These are phyloP conservation scores for Cathartes aura DNA, from an alignment of 2,113 vertebrate genomes.

Conservation along the genomic window DNA sequence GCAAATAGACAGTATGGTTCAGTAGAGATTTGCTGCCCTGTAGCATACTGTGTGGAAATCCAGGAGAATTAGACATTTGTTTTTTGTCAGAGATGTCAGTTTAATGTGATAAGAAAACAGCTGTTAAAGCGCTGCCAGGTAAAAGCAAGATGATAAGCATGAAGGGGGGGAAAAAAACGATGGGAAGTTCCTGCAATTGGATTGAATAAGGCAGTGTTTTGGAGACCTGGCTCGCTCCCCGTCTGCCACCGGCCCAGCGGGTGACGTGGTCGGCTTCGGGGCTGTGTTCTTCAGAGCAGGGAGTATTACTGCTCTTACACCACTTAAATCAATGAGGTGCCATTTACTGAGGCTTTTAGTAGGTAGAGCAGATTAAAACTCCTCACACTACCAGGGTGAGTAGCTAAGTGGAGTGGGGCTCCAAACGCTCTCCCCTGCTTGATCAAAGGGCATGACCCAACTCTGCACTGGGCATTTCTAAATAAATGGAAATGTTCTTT, in stretches of 20 bases:
- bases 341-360: background rate
- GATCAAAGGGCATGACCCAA: accelerated
- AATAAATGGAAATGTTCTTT: background rate
- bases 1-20: background rate
- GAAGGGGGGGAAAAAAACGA: accelerated
- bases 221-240: accelerated
- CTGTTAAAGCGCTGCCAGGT: background rate
- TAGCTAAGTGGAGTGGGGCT: background rate
- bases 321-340: background rate
- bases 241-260: accelerated
- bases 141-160: background rate
- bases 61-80: background rate
- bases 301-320: background rate
- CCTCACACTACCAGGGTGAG: too few relatives aligned
- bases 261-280: background rate
- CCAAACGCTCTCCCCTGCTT: background rate
- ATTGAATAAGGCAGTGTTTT: background rate
- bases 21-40: background rate
- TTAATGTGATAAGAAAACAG: conserved; percentile 33
- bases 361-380: background rate
- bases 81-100: background rate
- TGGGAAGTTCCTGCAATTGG: background rate
- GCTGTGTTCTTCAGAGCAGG: background rate
- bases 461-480: background rate
- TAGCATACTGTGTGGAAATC: background rate